Conservation (phyloP, 2,113 vertebrate genomes). For the Nesoenas mayeri region DNA sequence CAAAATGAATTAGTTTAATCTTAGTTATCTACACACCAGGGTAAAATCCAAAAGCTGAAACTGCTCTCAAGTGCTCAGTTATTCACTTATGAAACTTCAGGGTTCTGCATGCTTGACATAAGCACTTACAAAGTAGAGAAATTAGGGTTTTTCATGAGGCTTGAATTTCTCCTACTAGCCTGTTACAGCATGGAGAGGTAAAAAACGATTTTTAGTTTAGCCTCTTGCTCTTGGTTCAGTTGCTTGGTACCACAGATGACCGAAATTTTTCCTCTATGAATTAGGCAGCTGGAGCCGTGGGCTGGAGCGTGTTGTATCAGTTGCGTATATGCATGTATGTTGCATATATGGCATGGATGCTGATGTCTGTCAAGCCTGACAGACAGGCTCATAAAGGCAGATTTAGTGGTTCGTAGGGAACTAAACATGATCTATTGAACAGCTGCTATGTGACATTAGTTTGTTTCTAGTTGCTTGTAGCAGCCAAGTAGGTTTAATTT, state of each 20-base stretch:
- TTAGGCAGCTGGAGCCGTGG: neutral
- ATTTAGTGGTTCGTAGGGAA: neutral
- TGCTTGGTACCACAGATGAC: neutral
- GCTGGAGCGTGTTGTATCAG: accelerated
- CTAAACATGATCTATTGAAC: neutral
- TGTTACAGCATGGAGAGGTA: neutral
- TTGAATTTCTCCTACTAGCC: neutral
- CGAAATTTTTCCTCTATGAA: neutral
- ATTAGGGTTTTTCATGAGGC: neutral
- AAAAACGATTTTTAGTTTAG: neutral
- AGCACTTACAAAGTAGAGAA: neutral
- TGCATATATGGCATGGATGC: neutral
- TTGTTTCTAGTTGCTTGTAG: neutral
- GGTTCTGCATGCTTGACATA: neutral
- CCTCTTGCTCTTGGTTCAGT: neutral
- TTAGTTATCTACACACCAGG: neutral
- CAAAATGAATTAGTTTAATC: neutral
- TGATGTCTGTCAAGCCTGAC: neutral
- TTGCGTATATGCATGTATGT: neutral
- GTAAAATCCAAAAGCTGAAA: neutral
- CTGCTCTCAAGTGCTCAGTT: neutral
- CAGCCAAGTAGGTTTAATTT: neutral
- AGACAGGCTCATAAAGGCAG: neutral
- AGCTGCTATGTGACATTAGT: neutral
- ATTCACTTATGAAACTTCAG: neutral